phyloP scores from a whole-genome alignment of 35 echinoderm and acorn worm genomes.

The Chiridota heheva region DNA sequence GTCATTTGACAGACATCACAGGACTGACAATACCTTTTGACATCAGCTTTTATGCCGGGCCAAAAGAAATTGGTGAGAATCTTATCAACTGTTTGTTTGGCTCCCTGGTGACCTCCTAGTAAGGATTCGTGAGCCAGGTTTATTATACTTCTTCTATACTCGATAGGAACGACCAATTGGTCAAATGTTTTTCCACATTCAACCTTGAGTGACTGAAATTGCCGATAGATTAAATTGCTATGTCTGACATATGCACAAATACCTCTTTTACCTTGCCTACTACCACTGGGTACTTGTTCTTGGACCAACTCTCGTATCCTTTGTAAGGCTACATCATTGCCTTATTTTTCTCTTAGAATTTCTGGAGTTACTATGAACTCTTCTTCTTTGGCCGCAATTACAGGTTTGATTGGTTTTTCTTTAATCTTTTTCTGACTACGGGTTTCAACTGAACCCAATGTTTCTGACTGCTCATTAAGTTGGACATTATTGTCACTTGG shows the following conservation, averaged over 20 bases:
- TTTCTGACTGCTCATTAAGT: background rate
- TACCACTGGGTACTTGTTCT: background rate
- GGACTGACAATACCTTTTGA: slow-evolving; percentile 27
- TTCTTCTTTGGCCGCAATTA: background rate
- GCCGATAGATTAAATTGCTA: slow-evolving; percentile 12
- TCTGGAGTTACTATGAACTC: background rate
- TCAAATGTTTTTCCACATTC: background rate
- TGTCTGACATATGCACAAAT: background rate
- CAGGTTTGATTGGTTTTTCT: background rate
- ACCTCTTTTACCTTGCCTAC: background rate
- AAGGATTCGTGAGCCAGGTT: slow-evolving; percentile 24
- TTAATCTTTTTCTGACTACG: background rate
- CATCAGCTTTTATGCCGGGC: slow-evolving; percentile 13
- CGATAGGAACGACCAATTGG: slow-evolving; percentile 12
- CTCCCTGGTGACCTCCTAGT: slow-evolving; percentile 5
- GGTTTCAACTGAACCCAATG: slow-evolving; percentile 2
- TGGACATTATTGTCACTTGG: background rate
- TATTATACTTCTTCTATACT: background rate
- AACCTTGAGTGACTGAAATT: background rate
- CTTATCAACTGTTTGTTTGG: slow-evolving; percentile 23
- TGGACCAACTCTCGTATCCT: background rate
- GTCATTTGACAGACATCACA: slow-evolving; percentile 52
- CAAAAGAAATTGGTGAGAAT: slow-evolving; percentile 17
- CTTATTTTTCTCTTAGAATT: background rate
- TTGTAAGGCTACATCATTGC: background rate